These are phyloP conservation scores for Caenorhabditis latens DNA, from an alignment of 1,140 invertebrate genomes.

Conservation along the genomic window DNA sequence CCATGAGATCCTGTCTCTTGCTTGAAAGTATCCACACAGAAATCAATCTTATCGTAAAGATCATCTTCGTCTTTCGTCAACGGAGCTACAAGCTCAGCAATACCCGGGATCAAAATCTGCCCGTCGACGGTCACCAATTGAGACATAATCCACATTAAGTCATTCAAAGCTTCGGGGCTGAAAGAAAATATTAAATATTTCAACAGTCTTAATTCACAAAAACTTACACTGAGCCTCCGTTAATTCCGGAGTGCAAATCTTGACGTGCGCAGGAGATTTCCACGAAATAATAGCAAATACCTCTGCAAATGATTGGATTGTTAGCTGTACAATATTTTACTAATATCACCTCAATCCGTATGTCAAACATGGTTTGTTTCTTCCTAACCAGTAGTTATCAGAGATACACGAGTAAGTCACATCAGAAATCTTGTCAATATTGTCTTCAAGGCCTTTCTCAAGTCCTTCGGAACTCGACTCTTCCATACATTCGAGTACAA, in stretches of 20 bases:
- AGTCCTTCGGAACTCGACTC: constrained; percentile 95
- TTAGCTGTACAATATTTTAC: not conserved
- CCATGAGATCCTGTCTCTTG: constrained; percentile 83
- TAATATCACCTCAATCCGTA: constrained; percentile 86
- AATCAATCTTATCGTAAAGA: constrained; percentile 89
- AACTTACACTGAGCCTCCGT: constrained; percentile 85
- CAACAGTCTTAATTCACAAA: not conserved
- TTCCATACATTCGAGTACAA: constrained; percentile 94
- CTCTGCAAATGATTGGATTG: constrained; percentile 79
- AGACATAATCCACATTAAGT: constrained; percentile 87
- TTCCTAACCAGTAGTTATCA: constrained; percentile 98
- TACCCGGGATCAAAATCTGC: constrained; percentile 85
- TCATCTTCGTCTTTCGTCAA: constrained; percentile 84
- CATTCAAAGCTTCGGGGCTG: constrained; percentile 87
- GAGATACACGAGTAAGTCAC: constrained; percentile 97
- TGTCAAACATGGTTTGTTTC: constrained; percentile 93
- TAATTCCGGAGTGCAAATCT: constrained; percentile 95
- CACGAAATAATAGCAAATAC: constrained; percentile 91
- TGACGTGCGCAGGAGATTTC: constrained; percentile 90
- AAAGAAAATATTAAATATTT: constrained; percentile 32
- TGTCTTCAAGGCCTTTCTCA: constrained; percentile 86
- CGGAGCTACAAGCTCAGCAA: constrained; percentile 86
- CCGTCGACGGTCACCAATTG: constrained; percentile 88
- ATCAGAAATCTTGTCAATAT: constrained; percentile 82
- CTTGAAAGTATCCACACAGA: constrained; percentile 87